Conservation (phyloP, 2,888 invertebrate genomes). For the Mythimna impura region DNA sequence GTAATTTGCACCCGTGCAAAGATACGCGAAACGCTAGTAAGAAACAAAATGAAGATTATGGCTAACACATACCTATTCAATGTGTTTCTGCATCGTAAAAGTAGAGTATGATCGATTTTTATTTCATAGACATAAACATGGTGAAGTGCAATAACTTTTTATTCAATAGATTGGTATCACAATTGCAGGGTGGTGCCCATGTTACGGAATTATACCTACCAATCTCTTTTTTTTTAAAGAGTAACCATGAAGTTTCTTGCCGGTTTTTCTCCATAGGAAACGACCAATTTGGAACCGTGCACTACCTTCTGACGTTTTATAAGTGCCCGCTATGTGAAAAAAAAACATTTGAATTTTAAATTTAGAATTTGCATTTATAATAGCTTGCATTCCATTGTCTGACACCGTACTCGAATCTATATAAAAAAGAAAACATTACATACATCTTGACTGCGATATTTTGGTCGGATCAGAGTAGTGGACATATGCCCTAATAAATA, state of each 20-base stretch:
- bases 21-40: neutral
- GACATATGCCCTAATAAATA: neutral
- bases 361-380: no score
- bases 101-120: neutral
- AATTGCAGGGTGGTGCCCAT: neutral
- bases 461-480: neutral
- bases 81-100: neutral
- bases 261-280: no score
- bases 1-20: no score
- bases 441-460: neutral
- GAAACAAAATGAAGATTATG: neutral
- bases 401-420: neutral
- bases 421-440: no score
- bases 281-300: no score
- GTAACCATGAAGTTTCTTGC: no score
- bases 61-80: no score
- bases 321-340: no score
- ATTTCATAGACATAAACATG: neutral
- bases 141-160: constrained; percentile 10
- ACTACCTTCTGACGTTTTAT: no score
- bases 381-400: neutral
- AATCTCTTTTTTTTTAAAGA: no score
- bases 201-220: neutral
- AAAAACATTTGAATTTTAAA: no score
- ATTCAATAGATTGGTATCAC: constrained; percentile 13